These are phyloP conservation scores for Chunga burmeisteri DNA, from an alignment of 2,113 vertebrate species.

Conservation along the genomic window DNA sequence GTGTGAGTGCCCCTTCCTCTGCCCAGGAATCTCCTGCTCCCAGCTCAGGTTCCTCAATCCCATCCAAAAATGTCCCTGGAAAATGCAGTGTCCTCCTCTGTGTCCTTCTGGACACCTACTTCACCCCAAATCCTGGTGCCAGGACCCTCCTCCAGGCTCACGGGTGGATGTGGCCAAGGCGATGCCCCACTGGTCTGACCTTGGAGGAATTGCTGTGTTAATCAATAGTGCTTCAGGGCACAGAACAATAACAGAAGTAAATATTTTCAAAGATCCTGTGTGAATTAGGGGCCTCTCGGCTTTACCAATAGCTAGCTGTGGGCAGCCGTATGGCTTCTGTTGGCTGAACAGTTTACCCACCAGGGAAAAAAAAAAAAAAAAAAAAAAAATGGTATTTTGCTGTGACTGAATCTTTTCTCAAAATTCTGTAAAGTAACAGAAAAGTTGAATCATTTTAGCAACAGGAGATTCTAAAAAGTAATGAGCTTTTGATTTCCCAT, in stretches of 20 bases:
- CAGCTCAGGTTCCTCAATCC: neutral
- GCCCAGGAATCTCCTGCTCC: neutral
- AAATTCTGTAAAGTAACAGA: neutral
- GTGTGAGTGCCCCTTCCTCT: fast-evolving
- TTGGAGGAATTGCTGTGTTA: neutral
- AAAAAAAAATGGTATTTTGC: neutral
- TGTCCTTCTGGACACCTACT: neutral
- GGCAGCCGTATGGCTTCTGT: neutral
- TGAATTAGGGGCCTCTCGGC: neutral
- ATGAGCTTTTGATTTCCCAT: slow-evolving; percentile 9
- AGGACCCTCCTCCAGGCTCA: neutral
- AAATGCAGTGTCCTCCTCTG: neutral
- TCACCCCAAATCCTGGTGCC: neutral
- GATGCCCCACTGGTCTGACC: neutral
- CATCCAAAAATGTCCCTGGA: neutral
- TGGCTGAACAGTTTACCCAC: neutral
- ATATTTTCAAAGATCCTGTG: neutral
- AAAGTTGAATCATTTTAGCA: neutral
- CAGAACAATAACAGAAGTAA: neutral
- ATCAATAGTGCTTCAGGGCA: neutral
- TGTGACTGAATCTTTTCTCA: neutral
- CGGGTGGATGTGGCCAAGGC: neutral
- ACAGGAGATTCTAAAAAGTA: neutral
- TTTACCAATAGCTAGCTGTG: neutral
- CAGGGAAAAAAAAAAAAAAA: neutral